These are phyloP conservation scores for Mallateleia sp. DNA, from an alignment of 2,888 invertebrate species.

Conservation along the genomic window DNA sequence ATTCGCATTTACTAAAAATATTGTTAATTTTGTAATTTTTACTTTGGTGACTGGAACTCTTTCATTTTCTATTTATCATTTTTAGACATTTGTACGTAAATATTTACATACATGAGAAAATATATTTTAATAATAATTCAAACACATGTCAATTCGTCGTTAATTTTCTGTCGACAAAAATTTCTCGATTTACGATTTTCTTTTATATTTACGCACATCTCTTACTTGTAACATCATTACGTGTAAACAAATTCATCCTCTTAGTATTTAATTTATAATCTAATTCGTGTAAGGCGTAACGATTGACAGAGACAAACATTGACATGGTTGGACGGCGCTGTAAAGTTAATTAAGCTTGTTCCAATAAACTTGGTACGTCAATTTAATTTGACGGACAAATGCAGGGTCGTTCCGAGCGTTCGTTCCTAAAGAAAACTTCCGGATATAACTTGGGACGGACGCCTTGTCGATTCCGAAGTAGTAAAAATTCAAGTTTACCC, in stretches of 20 bases:
- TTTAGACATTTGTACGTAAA: too few species aligned
- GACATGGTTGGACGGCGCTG: constrained; percentile 34
- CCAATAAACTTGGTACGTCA: constrained; percentile 63
- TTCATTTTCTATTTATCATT: too few species aligned
- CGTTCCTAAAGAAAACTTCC: constrained; percentile 36
- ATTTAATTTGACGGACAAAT: constrained; percentile 66
- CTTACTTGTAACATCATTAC: too few species aligned
- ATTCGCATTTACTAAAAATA: too few species aligned
- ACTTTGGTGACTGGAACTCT: too few species aligned
- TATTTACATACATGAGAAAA: too few species aligned
- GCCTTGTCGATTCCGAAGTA: constrained; percentile 43
- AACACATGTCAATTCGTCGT: too few species aligned
- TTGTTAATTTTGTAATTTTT: too few species aligned
- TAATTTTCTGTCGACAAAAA: too few species aligned
- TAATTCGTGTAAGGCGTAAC: constrained; percentile 26
- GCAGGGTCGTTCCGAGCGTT: constrained; percentile 13
- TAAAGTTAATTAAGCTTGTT: constrained; percentile 71
- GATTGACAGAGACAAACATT: constrained; percentile 47
- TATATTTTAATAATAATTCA: too few species aligned
- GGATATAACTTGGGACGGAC: constrained; percentile 41
- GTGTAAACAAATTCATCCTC: constrained; percentile 20
- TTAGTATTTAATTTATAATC: constrained; percentile 37
- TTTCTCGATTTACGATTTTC: too few species aligned
- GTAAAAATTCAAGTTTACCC: constrained; percentile 62
- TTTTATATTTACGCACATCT: too few species aligned